Conservation (phyloP, 2,797 vertebrate genomes). For the Trachops cirrhosus region DNA sequence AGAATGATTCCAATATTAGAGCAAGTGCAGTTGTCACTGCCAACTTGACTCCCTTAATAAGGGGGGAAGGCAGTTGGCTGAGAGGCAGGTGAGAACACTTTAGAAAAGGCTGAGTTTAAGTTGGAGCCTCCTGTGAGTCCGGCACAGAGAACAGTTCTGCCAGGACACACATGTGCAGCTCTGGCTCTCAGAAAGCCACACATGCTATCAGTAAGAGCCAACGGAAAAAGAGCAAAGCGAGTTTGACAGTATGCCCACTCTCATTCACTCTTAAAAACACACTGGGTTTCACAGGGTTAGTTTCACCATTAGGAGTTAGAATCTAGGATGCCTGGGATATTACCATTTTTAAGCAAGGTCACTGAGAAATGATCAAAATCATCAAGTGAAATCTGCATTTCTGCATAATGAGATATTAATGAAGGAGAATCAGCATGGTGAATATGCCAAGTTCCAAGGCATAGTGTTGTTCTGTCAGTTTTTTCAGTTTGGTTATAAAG, state of each 20-base stretch:
- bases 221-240: slow-evolving; percentile 31
- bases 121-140: neutral
- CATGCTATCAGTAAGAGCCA: slow-evolving; percentile 6
- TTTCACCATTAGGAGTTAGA: neutral
- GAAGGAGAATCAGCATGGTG: neutral
- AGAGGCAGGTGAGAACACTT: slow-evolving; percentile 62
- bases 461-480: neutral
- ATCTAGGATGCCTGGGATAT: neutral
- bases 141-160: neutral
- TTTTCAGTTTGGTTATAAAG: neutral
- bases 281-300: neutral
- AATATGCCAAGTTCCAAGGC: neutral
- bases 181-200: slow-evolving; percentile 39
- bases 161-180: slow-evolving; percentile 35
- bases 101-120: neutral
- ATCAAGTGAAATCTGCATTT: slow-evolving; percentile 5
- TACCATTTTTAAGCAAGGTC: neutral
- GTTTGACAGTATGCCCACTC: slow-evolving; percentile 7
- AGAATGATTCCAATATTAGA: slow-evolving; percentile 58
- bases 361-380: neutral
- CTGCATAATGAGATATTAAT: slow-evolving; percentile 1
- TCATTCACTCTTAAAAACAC: neutral
- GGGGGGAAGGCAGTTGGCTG: slow-evolving; percentile 38
- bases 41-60: slow-evolving; percentile 59
- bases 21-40: slow-evolving; percentile 27